A percentile compares a stretch with the other conserved stretches of the same genome.
Conservation (phyloP, 2,113 vertebrate species). For the Nansenia antarctica region DNA sequence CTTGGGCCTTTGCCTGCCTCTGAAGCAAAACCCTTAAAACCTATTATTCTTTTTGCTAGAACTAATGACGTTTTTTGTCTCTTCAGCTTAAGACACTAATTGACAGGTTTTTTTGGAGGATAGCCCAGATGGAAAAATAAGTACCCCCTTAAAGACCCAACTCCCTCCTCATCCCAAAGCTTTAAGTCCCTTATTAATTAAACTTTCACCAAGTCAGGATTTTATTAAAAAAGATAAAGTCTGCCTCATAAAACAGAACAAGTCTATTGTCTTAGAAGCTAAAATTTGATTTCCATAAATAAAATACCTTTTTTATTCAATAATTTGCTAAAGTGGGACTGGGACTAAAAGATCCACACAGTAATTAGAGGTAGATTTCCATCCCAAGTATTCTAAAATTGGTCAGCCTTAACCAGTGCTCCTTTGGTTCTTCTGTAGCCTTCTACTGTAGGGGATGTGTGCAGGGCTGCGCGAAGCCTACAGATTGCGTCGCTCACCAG, state of each 20-base stretch:
- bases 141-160: constrained; percentile 78
- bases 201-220: constrained; percentile 78
- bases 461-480: too few relatives aligned
- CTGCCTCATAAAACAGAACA: constrained; percentile 64
- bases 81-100: constrained; percentile 81
- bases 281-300: constrained; percentile 72
- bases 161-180: constrained; percentile 74
- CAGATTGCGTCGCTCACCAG: too few relatives aligned
- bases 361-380: constrained; percentile 66
- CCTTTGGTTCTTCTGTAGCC: constrained; percentile 30
- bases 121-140: constrained; percentile 82
- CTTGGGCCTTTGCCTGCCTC: constrained; percentile 63
- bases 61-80: constrained; percentile 82
- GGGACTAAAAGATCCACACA: constrained; percentile 56
- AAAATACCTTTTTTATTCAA: constrained; percentile 69
- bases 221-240: constrained; percentile 76
- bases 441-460: not conserved
- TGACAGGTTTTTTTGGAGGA: constrained; percentile 80
- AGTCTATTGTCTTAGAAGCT: constrained; percentile 70
- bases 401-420: constrained; percentile 65
- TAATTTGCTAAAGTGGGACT: constrained; percentile 52
- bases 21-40: constrained; percentile 78
- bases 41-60: constrained; percentile 79
- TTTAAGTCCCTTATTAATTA: constrained; percentile 83
- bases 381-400: constrained; percentile 56